Evolutionary conservation across 2,113 vertebrate genomes (phyloP), one percentile per base, ranked within the genome.

Genomic region (Mastomys natalensis): DNA sequence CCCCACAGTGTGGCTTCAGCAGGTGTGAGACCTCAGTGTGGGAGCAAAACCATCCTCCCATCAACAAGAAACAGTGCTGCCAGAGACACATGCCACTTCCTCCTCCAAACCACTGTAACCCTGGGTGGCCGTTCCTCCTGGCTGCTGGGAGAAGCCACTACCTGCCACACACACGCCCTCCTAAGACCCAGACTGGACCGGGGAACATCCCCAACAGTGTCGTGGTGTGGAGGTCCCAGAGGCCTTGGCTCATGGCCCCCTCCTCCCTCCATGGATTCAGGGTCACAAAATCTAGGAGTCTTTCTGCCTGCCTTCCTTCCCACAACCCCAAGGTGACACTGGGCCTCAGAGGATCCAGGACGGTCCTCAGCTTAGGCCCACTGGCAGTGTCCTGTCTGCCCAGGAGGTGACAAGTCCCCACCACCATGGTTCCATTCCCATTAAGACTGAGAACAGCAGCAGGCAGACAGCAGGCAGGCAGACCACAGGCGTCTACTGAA

Each of bases 121-220:
- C 91, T 15, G 31, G 51, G 22, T 0, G 0, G 0, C 73, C 1
- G 53, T 12, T 26, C 4, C n/a, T 8, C 0, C 12, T 34, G 8
- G 66, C 19, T 17, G 12, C 77, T 9, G 31, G 40, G 11, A 48
- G 37, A 53, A 40, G 26, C 7, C 29, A 29, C 40, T n/a, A 55
- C 40, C 40, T 34, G 43, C 40, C 60, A 48, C 9, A 34, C 40
- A 7, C 3, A 66, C 40, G 7, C 19, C 43, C 17, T 48, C 62
- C 85, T 51, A 12, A 45, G 40, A 45, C 24, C 45, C 22, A 29
- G 40, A 40, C 48, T 1, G 31, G n/a, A n/a, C 34, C 55, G 26
- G 55, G 77, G 17, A 86, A 26, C 15, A 21, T 0, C 11, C 74
- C 62, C 51, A 9, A 7, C 2, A 0, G 3, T 8, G n/a, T 68